Percentiles rank a stretch among this genome's conserved stretches.
These are phyloP conservation scores for Torymus tubicola DNA, from an alignment of 2,888 invertebrate species.

Conservation along the genomic window DNA sequence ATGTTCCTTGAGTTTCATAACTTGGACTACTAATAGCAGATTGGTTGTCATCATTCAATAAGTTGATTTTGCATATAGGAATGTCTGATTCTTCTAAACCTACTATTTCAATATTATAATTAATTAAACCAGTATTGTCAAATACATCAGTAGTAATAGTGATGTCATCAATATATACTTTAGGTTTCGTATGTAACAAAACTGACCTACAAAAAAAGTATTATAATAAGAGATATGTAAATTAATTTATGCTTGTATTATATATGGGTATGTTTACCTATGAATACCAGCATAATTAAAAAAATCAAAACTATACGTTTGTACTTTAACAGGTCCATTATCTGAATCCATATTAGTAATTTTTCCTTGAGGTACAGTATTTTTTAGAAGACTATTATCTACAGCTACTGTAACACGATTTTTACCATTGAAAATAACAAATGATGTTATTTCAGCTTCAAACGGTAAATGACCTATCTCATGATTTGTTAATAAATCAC, in stretches of 20 bases:
- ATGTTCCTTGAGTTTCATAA: slow-evolving; percentile 77
- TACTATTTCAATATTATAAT: slow-evolving; percentile 73
- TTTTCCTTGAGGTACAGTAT: slow-evolving; percentile 94
- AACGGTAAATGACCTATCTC: slow-evolving; percentile 98
- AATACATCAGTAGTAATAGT: slow-evolving; percentile 85
- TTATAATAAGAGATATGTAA: slow-evolving; percentile 5
- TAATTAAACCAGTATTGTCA: slow-evolving; percentile 79
- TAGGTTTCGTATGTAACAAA: slow-evolving; percentile 92
- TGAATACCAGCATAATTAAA: slow-evolving; percentile 99
- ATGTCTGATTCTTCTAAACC: slow-evolving; percentile 73
- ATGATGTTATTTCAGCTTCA: slow-evolving; percentile 87
- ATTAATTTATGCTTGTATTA: not conserved
- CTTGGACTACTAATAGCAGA: slow-evolving; percentile 80
- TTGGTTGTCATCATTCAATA: slow-evolving; percentile 79
- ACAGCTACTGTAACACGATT: slow-evolving; percentile 94
- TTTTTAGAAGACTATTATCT: slow-evolving; percentile 92
- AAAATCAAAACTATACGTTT: slow-evolving; percentile 95
- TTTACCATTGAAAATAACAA: slow-evolving; percentile 82
- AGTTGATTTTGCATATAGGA: slow-evolving; percentile 74
- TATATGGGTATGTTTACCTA: slow-evolving; percentile 69
- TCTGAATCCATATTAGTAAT: slow-evolving; percentile 81
- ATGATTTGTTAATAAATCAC: slow-evolving; percentile 87
- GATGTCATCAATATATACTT: slow-evolving; percentile 90
- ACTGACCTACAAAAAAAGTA: slow-evolving; percentile 82
- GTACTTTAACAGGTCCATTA: slow-evolving; percentile 81